Evolutionary conservation across 2,888 invertebrate genomes (phyloP).

Genomic region (Masnerella sp.): DNA sequence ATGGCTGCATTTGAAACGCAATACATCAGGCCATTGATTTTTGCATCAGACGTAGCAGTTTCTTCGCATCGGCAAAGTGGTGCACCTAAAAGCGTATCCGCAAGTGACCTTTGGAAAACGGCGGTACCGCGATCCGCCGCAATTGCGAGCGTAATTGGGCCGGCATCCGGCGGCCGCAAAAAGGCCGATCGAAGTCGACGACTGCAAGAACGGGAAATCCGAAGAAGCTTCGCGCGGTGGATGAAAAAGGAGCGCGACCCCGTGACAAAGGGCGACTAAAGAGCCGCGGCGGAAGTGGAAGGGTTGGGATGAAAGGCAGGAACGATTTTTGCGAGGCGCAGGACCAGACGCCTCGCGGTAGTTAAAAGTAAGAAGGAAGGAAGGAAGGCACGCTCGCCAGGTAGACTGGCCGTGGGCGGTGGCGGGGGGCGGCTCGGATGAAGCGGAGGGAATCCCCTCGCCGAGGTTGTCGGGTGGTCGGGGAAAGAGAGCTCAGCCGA

Average conservation of each 20-base stretch:
- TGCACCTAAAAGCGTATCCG: conserved; percentile 15
- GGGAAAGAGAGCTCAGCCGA: conserved; percentile 67
- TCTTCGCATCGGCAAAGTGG: neutral
- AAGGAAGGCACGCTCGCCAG: conserved; percentile 54
- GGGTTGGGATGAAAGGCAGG: conserved; percentile 40
- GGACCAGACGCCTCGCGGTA: conserved; percentile 45
- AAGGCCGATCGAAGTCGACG: conserved; percentile 41
- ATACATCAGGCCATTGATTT: no score
- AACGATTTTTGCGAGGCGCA: conserved; percentile 49
- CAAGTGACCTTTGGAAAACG: conserved; percentile 40
- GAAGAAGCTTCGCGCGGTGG: conserved; percentile 16
- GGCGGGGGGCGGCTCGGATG: conserved; percentile 61
- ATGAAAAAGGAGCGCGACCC: conserved; percentile 18
- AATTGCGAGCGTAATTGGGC: conserved; percentile 31
- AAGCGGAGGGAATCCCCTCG: conserved; percentile 63
- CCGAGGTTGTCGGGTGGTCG: conserved; percentile 72
- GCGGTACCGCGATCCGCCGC: conserved; percentile 12
- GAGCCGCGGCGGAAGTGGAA: conserved; percentile 46
- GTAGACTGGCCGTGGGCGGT: conserved; percentile 53
- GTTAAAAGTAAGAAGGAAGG: conserved; percentile 47
- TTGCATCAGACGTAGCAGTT: neutral
- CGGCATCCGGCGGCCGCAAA: conserved; percentile 32
- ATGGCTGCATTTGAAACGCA: no score
- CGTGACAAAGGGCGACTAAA: conserved; percentile 48
- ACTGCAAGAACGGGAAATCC: no score